Conservation (phyloP, 1,140 invertebrate species). For the Drosophila ironensis region DNA sequence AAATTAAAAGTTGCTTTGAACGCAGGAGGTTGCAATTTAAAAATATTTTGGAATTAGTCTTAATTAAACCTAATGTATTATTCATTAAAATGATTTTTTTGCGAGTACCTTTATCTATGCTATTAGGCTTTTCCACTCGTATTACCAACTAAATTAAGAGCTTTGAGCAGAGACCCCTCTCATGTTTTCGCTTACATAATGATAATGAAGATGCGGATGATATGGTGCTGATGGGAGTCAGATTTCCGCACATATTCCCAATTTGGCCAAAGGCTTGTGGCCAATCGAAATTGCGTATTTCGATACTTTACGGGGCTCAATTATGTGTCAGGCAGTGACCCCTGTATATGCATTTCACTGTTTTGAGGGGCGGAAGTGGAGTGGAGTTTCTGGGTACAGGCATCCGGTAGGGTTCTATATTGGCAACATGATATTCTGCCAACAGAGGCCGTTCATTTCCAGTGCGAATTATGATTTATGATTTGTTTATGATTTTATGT, state of each 20-base stretch:
- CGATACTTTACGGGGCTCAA: conserved; percentile 28
- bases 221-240: conserved; percentile 28
- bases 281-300: conserved; percentile 69
- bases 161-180: neutral
- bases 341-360: conserved; percentile 44
- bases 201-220: conserved; percentile 34
- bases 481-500: too few relatives aligned
- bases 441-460: conserved; percentile 53
- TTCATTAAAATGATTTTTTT: too few relatives aligned
- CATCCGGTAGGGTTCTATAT: conserved; percentile 23
- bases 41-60: too few relatives aligned
- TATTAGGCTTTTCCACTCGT: too few relatives aligned
- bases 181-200: conserved; percentile 22
- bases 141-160: too few relatives aligned
- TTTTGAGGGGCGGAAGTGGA: neutral
- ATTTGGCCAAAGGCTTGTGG: conserved; percentile 26
- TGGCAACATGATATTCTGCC: conserved; percentile 48
- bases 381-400: conserved; percentile 5
- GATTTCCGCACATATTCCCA: conserved; percentile 30
- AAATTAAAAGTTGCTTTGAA: too few relatives aligned
- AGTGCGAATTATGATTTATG: conserved; percentile 70
- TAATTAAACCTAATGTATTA: too few relatives aligned
- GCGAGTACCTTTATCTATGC: too few relatives aligned
- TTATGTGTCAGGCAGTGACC: too few relatives aligned
- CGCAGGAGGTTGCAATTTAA: too few relatives aligned